Percentiles rank a stretch among this genome's conserved stretches.
These are phyloP conservation scores for Catharus bicknelli DNA, from an alignment of 2,113 vertebrate species.

Conservation along the genomic window DNA sequence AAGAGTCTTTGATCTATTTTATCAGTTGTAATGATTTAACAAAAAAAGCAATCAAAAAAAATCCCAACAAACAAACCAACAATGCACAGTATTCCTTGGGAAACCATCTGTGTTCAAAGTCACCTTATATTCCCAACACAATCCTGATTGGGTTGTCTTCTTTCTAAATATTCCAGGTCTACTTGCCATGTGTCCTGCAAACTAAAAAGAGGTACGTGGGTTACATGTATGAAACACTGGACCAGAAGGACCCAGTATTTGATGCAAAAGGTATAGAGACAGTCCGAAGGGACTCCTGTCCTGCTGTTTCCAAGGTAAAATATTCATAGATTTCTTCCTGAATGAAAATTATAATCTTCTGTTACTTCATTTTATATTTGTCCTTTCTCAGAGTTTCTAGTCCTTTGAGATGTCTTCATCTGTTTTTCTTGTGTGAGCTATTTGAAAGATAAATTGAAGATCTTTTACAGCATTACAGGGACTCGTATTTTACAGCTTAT, in stretches of 20 bases:
- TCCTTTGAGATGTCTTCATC: not conserved
- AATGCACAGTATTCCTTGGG: not conserved
- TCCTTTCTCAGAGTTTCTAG: not conserved
- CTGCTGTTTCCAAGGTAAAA: conserved; percentile 96
- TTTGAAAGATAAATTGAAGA: not conserved
- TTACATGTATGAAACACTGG: conserved; percentile 96
- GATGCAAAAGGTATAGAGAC: conserved; percentile 99
- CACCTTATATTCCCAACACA: not conserved
- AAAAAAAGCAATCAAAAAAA: not conserved
- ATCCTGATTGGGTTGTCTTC: not conserved
- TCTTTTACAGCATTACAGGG: not conserved
- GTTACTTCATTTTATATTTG: not conserved
- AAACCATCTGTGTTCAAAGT: not conserved
- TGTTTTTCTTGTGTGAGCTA: not conserved
- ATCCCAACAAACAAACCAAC: not conserved
- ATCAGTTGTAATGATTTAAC: not conserved
- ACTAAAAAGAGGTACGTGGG: conserved; percentile 98
- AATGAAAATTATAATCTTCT: not conserved
- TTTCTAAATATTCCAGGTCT: conserved; percentile 81
- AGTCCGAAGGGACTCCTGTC: conserved; percentile 92
- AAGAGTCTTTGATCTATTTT: not conserved
- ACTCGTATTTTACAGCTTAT: not conserved
- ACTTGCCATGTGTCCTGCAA: conserved; percentile 96
- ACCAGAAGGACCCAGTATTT: conserved; percentile 94
- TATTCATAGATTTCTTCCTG: not conserved